Conservation (phyloP, 2,888 invertebrate genomes). For the Andricus quercusramuli region DNA sequence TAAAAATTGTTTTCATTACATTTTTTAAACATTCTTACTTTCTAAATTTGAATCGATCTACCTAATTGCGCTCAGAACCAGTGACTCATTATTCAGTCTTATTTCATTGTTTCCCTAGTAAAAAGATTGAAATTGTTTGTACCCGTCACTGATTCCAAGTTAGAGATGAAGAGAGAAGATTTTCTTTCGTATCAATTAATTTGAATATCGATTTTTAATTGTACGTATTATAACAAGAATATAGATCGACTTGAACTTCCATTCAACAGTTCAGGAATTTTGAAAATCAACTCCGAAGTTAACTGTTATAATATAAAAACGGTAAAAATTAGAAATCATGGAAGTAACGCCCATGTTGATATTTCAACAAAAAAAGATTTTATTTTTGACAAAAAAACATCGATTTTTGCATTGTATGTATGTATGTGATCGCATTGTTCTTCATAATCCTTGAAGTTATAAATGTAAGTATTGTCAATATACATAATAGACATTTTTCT, state of each 20-base stretch:
- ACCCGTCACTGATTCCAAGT: neutral
- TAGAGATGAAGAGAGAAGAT: too few relatives aligned
- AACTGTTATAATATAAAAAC: neutral
- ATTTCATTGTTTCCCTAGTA: neutral
- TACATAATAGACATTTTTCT: constrained; percentile 14
- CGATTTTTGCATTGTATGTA: too few relatives aligned
- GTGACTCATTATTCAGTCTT: neutral
- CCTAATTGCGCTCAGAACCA: too few relatives aligned
- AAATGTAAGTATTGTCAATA: constrained; percentile 9
- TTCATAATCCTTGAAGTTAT: constrained; percentile 31
- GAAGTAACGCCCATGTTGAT: neutral
- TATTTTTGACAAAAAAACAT: too few relatives aligned
- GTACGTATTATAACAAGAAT: too few relatives aligned
- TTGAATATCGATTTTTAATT: too few relatives aligned
- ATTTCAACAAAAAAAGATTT: too few relatives aligned
- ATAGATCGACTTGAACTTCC: neutral
- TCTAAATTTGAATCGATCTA: neutral
- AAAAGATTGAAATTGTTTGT: too few relatives aligned
- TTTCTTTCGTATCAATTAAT: too few relatives aligned
- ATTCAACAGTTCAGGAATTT: neutral
- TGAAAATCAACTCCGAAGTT: too few relatives aligned
- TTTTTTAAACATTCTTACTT: neutral
- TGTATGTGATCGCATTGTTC: constrained; percentile 30
- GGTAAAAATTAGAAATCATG: neutral
- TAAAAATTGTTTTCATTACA: neutral